These are phyloP conservation scores for Coracopsis vasa DNA, from an alignment of 2,113 vertebrate genomes.

Conservation along the genomic window DNA sequence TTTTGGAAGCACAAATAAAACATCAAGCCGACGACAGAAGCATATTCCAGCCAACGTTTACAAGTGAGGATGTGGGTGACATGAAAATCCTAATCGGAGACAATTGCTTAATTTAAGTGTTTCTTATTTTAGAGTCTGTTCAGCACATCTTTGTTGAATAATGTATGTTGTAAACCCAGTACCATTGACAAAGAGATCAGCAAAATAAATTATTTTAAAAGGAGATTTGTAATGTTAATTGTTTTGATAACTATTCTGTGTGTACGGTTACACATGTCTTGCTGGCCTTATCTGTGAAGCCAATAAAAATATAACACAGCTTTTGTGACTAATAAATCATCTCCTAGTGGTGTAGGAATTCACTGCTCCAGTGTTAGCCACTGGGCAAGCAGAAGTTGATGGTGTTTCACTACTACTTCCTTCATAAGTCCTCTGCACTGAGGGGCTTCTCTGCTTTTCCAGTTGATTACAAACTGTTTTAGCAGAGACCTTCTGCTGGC, in stretches of 20 bases:
- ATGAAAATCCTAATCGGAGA: conserved; percentile 56
- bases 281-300: conserved; percentile 58
- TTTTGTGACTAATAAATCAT: conserved; percentile 39
- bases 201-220: conserved; percentile 87
- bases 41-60: conserved; percentile 67
- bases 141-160: conserved; percentile 76
- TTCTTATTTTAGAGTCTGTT: conserved; percentile 77
- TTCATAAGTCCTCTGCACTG: background rate
- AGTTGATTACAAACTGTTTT: background rate
- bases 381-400: background rate
- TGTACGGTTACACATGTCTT: conserved; percentile 50
- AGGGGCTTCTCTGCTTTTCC: background rate
- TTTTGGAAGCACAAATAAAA: conserved; percentile 78
- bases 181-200: conserved; percentile 69
- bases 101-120: conserved; percentile 74
- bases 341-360: background rate
- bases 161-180: conserved; percentile 76
- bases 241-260: conserved; percentile 64
- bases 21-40: conserved; percentile 53
- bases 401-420: background rate
- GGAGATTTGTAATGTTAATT: conserved; percentile 67
- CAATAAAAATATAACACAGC: conserved; percentile 44
- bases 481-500: background rate
- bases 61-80: conserved; percentile 44
- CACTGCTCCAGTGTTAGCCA: background rate